phyloP scores from a whole-genome alignment of 2,113 vertebrate species.

The Gambusia holbrooki region DNA sequence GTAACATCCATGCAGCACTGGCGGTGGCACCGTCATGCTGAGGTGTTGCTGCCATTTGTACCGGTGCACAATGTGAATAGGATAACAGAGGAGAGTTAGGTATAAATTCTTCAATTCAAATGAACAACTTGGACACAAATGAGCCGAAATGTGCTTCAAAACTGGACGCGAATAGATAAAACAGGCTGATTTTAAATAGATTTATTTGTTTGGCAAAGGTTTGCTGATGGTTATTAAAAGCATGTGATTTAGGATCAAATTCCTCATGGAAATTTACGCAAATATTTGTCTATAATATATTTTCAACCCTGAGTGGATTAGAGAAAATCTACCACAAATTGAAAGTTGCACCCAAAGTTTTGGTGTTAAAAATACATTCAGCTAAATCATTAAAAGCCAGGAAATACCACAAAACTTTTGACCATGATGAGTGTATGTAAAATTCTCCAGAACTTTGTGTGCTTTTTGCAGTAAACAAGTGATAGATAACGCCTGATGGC shows the following conservation, averaged over 20 bases:
- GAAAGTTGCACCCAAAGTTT: not conserved
- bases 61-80: too few relatives aligned
- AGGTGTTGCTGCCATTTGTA: too few relatives aligned
- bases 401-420: not conserved
- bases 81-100: too few relatives aligned
- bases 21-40: too few relatives aligned
- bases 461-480: not conserved
- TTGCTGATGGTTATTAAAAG: too few relatives aligned
- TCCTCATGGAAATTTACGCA: not conserved
- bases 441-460: not conserved
- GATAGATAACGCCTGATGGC: not conserved
- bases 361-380: not conserved
- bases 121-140: too few relatives aligned
- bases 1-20: too few relatives aligned
- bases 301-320: too few relatives aligned
- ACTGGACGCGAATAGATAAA: not conserved
- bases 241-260: not conserved
- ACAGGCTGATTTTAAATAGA: not conserved
- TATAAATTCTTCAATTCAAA: too few relatives aligned
- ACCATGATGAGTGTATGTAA: not conserved
- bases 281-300: too few relatives aligned
- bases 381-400: not conserved
- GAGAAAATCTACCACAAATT: not conserved
- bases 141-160: too few relatives aligned
- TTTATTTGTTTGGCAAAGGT: not conserved